These are phyloP conservation scores for Heliopora coerulea DNA, from an alignment of 92 coral and sea anemone genomes.

Conservation along the genomic window DNA sequence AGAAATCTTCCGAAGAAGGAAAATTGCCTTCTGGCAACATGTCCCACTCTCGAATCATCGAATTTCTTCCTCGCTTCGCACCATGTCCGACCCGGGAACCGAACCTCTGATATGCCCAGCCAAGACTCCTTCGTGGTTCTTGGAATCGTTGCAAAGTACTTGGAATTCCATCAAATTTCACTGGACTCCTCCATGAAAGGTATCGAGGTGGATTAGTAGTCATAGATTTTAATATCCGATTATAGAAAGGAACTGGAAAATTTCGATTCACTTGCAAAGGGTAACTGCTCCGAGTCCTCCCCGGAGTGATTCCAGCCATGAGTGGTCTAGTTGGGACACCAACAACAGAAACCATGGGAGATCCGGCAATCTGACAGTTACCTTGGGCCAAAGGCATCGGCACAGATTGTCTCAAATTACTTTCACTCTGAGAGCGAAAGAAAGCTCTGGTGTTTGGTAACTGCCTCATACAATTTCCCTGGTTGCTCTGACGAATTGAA, in stretches of 20 bases:
- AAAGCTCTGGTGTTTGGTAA: background rate
- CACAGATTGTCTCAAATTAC: background rate
- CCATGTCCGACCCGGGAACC: background rate
- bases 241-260: background rate
- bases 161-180: background rate
- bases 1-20: background rate
- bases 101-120: background rate
- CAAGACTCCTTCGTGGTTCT: background rate
- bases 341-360: background rate
- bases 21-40: slow-evolving; percentile 10
- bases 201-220: background rate
- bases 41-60: slow-evolving; percentile 19
- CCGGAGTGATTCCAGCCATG: background rate
- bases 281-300: background rate
- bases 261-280: background rate
- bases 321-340: slow-evolving; percentile 10
- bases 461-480: background rate
- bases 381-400: background rate
- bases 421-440: slow-evolving; percentile 28
- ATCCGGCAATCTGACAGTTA: background rate
- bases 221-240: background rate
- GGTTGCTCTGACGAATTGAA: background rate
- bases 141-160: slow-evolving; percentile 19
- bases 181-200: background rate
- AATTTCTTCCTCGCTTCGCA: background rate